These are phyloP conservation scores for Vannuccia rotundouncinata DNA, from an alignment of 2,888 invertebrate species.

Conservation along the genomic window DNA sequence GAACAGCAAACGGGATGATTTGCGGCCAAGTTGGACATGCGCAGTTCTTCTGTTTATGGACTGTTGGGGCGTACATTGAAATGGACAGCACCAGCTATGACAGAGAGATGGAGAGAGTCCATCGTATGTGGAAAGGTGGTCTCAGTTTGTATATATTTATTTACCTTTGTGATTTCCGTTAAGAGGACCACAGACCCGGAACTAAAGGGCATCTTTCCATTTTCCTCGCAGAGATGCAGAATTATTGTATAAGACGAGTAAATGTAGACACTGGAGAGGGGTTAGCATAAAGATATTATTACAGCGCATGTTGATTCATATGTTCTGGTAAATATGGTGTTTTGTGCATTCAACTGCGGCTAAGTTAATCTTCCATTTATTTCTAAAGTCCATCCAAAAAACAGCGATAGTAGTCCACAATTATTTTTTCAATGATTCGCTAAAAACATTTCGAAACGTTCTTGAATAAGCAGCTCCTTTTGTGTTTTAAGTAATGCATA, in stretches of 20 bases:
- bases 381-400: no score
- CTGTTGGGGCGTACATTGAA: neutral
- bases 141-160: no score
- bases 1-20: slow-evolving; percentile 47
- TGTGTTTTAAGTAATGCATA: no score
- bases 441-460: no score
- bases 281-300: neutral
- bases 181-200: slow-evolving; percentile 50
- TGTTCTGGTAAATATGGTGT: neutral
- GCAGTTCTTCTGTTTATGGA: neutral
- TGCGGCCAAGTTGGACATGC: neutral
- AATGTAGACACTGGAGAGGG: slow-evolving; percentile 40
- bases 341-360: no score
- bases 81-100: slow-evolving; percentile 38
- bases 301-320: neutral
- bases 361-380: no score
- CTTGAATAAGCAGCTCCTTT: no score
- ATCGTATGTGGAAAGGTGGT: neutral
- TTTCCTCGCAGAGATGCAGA: slow-evolving; percentile 50
- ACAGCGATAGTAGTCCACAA: no score
- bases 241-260: slow-evolving; percentile 53
- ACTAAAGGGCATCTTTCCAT: slow-evolving; percentile 50
- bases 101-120: neutral
- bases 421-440: no score
- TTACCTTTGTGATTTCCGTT: slow-evolving; percentile 51